phyloP scores from a whole-genome alignment of 2,888 invertebrate species.

The Agonopterix subpropinquella region DNA sequence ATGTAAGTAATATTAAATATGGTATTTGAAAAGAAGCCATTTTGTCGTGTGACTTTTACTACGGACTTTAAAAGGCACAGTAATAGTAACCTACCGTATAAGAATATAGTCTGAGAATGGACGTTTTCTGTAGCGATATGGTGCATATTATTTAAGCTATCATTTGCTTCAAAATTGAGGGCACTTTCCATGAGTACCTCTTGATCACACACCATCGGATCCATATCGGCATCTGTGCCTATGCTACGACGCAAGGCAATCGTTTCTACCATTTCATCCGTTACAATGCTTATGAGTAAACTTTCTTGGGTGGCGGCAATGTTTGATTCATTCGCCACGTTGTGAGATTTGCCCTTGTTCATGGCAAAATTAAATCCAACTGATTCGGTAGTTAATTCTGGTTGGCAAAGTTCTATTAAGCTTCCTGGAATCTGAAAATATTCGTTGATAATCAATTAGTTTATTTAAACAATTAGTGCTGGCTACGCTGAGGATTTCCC shows the following conservation, averaged over 20 bases:
- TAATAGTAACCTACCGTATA: constrained; percentile 37
- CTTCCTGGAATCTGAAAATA: constrained; percentile 48
- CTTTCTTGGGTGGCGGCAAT: constrained; percentile 40
- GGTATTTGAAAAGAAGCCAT: no score
- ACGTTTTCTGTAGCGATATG: constrained; percentile 25
- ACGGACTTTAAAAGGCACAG: no score
- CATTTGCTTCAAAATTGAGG: constrained; percentile 30
- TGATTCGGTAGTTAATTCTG: constrained; percentile 21
- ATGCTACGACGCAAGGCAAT: constrained; percentile 41
- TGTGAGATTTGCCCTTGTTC: background rate
- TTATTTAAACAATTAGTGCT: background rate
- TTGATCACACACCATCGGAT: constrained; percentile 20
- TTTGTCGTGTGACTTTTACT: no score
- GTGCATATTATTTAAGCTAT: constrained; percentile 8
- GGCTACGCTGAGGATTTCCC: background rate
- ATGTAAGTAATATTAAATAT: no score
- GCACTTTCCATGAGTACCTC: constrained; percentile 29
- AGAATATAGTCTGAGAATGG: constrained; percentile 47
- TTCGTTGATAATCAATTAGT: background rate
- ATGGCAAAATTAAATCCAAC: constrained; percentile 5
- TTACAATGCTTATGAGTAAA: constrained; percentile 42
- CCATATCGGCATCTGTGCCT: constrained; percentile 36
- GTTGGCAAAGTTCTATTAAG: constrained; percentile 39
- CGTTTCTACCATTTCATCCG: constrained; percentile 40
- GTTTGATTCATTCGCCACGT: background rate